phyloP scores from a whole-genome alignment of 2,888 invertebrate genomes.

The Mythimna ferrago region DNA sequence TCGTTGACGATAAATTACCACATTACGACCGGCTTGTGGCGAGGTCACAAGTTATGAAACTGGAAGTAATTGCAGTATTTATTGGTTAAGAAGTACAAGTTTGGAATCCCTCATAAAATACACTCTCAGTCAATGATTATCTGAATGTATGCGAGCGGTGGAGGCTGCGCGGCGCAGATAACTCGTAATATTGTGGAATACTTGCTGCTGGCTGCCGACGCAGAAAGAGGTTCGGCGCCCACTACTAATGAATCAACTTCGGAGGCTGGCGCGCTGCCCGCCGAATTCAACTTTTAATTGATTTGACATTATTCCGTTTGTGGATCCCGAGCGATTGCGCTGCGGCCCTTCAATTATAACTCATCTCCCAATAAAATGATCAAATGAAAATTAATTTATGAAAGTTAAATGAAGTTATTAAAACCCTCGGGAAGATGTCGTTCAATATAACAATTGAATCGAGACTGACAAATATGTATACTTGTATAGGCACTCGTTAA shows the following conservation, averaged over 20 bases:
- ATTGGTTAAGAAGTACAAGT: slow-evolving; percentile 61
- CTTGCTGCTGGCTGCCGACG: slow-evolving; percentile 55
- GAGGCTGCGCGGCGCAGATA: slow-evolving; percentile 75
- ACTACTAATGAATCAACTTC: slow-evolving; percentile 87
- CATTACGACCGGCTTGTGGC: slow-evolving; percentile 11
- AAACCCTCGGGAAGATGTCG: slow-evolving; percentile 74
- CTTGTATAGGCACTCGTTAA: slow-evolving; percentile 21
- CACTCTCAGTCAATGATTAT: slow-evolving; percentile 70
- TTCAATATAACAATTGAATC: slow-evolving; percentile 70
- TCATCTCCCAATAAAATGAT: slow-evolving; percentile 86
- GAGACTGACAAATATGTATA: slow-evolving; percentile 54
- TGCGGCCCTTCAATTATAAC: slow-evolving; percentile 87
- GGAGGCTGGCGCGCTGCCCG: slow-evolving; percentile 80
- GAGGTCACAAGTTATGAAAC: slow-evolving; percentile 28
- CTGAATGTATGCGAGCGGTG: slow-evolving; percentile 70
- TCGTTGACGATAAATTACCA: slow-evolving; percentile 22
- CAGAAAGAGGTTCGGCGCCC: slow-evolving; percentile 72
- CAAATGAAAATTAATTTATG: slow-evolving; percentile 88
- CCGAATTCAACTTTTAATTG: slow-evolving; percentile 88
- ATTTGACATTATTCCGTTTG: slow-evolving; percentile 89
- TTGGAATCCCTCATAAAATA: slow-evolving; percentile 68
- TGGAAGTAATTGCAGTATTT: slow-evolving; percentile 59
- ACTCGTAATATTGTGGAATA: slow-evolving; percentile 74
- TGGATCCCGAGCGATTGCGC: slow-evolving; percentile 82
- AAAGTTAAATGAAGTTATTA: slow-evolving; percentile 86